Evolutionary conservation across 1,140 invertebrate species (phyloP).

Genomic region (Hyles vespertilio): DNA sequence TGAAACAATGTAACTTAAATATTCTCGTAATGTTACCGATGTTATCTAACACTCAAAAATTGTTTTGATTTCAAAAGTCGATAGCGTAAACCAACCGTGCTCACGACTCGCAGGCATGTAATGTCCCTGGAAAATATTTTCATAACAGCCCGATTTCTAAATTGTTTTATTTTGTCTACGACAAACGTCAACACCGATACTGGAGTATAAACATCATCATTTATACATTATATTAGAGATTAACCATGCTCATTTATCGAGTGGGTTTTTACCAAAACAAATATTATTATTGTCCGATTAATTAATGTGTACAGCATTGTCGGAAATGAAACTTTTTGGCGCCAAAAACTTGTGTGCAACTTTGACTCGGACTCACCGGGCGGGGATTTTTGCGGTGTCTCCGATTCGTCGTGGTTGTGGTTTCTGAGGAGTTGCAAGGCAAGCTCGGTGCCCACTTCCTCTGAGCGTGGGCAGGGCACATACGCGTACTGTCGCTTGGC

Average conservation of each 20-base stretch:
- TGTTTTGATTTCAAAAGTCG: too few relatives aligned
- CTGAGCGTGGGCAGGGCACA: conserved; percentile 75
- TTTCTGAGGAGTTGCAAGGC: conserved; percentile 48
- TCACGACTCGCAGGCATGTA: too few relatives aligned
- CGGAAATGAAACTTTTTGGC: conserved; percentile 34
- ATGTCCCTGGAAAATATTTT: neutral
- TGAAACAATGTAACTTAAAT: too few relatives aligned
- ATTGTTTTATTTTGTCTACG: neutral
- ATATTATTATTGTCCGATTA: neutral
- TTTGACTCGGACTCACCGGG: conserved; percentile 36
- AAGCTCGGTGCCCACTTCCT: conserved; percentile 74
- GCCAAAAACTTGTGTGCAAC: conserved; percentile 23
- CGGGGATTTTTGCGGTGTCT: conserved; percentile 48
- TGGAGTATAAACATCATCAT: too few relatives aligned
- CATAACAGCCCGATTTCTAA: conserved; percentile 7
- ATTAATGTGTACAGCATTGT: neutral
- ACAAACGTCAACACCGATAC: too few relatives aligned
- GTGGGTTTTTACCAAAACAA: too few relatives aligned
- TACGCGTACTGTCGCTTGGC: conserved; percentile 76
- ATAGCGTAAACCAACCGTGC: too few relatives aligned
- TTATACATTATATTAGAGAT: too few relatives aligned
- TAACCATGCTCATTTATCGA: too few relatives aligned
- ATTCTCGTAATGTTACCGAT: too few relatives aligned
- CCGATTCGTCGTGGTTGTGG: conserved; percentile 36
- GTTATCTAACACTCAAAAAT: too few relatives aligned